Percentiles rank a stretch among this genome's conserved stretches.
Conservation (phyloP, 2,113 vertebrate genomes). For the Boulengeromyrus knoepffleri region DNA sequence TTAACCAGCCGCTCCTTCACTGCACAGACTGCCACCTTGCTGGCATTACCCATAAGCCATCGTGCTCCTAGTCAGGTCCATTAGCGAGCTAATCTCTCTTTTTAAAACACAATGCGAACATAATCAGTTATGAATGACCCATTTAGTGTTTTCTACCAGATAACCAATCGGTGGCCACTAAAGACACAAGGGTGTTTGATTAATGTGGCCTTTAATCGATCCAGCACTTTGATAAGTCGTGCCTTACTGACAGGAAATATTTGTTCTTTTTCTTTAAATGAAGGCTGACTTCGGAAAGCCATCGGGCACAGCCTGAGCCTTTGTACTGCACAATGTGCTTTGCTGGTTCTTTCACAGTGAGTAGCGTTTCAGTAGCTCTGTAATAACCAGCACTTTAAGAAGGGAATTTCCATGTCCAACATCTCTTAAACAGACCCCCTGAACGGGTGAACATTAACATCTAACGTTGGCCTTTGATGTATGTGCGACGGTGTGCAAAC, state of each 20-base stretch:
- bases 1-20: not conserved
- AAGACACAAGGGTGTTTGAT: conserved; percentile 1
- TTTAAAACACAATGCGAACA: not conserved
- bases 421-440: not conserved
- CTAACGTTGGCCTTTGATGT: not conserved
- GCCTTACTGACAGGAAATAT: not conserved
- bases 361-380: not conserved
- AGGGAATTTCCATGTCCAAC: not conserved
- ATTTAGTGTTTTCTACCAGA: not conserved
- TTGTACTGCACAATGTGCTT: not conserved
- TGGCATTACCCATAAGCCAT: not conserved
- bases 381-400: not conserved
- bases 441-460: not conserved
- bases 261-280: not conserved
- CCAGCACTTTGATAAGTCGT: not conserved
- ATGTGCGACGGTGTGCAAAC: not conserved
- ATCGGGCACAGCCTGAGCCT: not conserved
- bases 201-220: not conserved
- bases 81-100: not conserved
- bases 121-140: not conserved
- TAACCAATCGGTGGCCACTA: not conserved
- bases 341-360: not conserved
- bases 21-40: not conserved
- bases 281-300: not conserved
- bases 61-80: not conserved